Conservation (phyloP, 2,113 vertebrate genomes). For the Tachysurus vachellii region DNA sequence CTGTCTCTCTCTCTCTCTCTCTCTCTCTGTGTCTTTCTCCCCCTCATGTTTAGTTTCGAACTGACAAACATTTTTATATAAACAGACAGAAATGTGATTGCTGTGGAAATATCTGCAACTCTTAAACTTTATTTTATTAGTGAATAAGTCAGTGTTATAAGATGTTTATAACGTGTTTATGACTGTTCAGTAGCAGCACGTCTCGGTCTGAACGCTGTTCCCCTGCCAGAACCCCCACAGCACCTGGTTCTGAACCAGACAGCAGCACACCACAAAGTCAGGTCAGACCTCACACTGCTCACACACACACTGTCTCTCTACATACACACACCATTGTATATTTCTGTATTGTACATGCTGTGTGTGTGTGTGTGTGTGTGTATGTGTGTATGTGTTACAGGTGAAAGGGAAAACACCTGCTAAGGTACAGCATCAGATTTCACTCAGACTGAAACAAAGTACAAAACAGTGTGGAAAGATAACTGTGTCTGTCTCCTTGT, state of each 20-base stretch:
- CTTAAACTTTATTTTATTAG: neutral
- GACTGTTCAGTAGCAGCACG: slow-evolving; percentile 3
- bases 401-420: slow-evolving; percentile 59
- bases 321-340: neutral
- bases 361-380: slow-evolving; percentile 32
- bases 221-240: neutral
- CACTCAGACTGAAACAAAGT: neutral
- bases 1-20: no score
- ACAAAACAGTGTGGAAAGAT: neutral
- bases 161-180: neutral
- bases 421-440: slow-evolving; percentile 63
- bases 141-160: neutral
- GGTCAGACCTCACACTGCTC: neutral
- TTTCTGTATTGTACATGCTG: neutral
- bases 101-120: no score
- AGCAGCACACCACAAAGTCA: neutral
- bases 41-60: neutral
- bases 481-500: neutral
- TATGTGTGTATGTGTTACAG: slow-evolving; percentile 47
- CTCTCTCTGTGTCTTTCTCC: no score
- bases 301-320: neutral
- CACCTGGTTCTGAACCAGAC: neutral
- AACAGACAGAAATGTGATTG: no score
- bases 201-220: slow-evolving; percentile 4
- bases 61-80: no score